A percentile compares a stretch with the other conserved stretches of the same genome.
Conservation (phyloP, 2,888 invertebrate genomes). For the Anticlea derivata region DNA sequence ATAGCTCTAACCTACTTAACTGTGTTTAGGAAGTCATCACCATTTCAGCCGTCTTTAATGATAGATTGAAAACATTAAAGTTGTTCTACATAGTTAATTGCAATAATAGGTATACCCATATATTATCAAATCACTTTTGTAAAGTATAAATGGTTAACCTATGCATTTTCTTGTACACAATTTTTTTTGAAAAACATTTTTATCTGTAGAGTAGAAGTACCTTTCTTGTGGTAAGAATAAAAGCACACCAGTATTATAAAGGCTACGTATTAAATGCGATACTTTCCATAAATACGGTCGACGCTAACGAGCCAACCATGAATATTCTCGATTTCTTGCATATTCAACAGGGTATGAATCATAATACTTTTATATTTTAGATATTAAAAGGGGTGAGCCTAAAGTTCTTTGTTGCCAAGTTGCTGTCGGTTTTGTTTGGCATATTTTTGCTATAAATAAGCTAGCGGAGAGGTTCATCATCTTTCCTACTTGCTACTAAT, state of each 20-base stretch:
- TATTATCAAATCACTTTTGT: no score
- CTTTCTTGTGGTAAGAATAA: not conserved
- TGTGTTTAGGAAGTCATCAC: no score
- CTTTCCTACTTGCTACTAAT: no score
- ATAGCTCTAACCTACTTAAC: no score
- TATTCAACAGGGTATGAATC: constrained; percentile 77
- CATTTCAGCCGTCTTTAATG: no score
- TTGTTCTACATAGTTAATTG: no score
- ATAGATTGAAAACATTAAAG: no score
- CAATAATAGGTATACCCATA: no score
- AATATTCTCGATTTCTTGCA: constrained; percentile 70
- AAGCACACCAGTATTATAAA: constrained; percentile 5
- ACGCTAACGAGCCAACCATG: constrained; percentile 73
- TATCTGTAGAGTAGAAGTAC: no score
- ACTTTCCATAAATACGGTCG: constrained; percentile 64
- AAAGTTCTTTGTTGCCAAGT: constrained; percentile 23
- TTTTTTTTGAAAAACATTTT: no score
- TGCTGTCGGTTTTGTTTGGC: constrained; percentile 18
- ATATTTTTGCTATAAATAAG: constrained; percentile 22
- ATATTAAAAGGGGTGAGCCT: constrained; percentile 53
- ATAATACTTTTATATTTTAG: constrained; percentile 70
- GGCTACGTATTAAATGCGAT: constrained; percentile 42
- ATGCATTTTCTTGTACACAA: no score
- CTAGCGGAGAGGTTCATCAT: not conserved
- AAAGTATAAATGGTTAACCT: no score